phyloP scores from a whole-genome alignment of 2,797 vertebrate genomes.

The Clarias fuscus region DNA sequence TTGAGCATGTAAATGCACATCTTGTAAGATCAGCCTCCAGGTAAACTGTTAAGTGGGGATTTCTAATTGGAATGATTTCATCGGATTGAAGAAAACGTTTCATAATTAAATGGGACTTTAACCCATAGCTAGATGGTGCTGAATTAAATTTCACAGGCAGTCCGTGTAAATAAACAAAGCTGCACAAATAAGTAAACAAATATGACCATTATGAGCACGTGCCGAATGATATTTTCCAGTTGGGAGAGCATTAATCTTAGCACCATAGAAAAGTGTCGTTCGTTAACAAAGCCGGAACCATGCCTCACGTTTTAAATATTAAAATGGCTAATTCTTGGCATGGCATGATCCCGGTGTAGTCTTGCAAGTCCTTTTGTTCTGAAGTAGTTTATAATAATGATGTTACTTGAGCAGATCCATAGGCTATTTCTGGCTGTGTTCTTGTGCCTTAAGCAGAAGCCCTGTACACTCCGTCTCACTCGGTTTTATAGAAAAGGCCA shows the following conservation, averaged over 20 bases:
- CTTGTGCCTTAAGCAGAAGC: slow-evolving; percentile 3
- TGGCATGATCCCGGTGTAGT: not conserved
- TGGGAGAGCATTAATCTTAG: not conserved
- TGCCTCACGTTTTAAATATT: slow-evolving; percentile 2
- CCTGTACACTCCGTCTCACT: not conserved
- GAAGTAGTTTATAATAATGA: slow-evolving; percentile 25
- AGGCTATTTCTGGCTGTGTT: slow-evolving; percentile 2
- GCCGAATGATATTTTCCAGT: not conserved
- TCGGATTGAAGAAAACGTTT: not conserved
- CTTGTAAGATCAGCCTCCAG: no score
- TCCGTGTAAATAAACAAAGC: not conserved
- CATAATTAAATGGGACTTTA: not conserved
- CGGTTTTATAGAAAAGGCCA: slow-evolving; percentile 10
- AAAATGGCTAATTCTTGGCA: not conserved
- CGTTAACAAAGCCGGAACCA: not conserved
- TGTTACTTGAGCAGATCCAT: slow-evolving; percentile 19
- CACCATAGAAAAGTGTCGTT: not conserved
- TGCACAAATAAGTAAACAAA: not conserved
- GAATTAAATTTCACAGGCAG: not conserved
- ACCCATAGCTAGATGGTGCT: no score
- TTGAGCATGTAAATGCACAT: no score
- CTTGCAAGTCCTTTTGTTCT: slow-evolving; percentile 25
- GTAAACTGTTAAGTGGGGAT: no score
- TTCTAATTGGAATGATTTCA: no score
- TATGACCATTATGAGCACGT: not conserved